Evolutionary conservation across 1,140 invertebrate genomes (phyloP), one percentile per base, ranked within the genome.

Genomic region (Paraescarpia echinospica): DNA sequence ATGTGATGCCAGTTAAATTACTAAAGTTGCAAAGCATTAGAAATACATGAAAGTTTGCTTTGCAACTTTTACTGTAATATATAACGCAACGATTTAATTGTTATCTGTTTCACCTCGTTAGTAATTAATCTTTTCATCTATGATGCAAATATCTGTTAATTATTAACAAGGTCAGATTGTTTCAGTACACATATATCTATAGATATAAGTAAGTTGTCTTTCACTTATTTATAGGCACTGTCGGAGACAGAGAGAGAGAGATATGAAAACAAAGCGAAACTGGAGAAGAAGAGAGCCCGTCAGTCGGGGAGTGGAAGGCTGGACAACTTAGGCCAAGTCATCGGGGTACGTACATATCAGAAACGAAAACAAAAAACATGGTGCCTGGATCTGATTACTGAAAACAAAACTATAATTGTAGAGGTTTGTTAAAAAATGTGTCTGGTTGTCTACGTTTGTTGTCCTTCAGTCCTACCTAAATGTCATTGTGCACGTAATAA

Each of bases 241-340:
- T 93, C 94, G 41, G 94, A 95, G 27, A 93, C 93, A 91, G 95
- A 95, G 33, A 95, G 94, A 41, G 93, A 93, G 34, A 92, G 94
- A 34, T 95, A 93, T 94, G 95, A 95, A 91, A 92, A 92, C 4
- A 95, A 94, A 93, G 94, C 95, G 5, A 95, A 94, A 91, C 93
- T 94, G 35, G 94, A 94, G 33, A 95, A 95, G 91, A 93, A 92
- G 1, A 93, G 93, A 14, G 95, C 94, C 18, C 91, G 90, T 2
- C 93, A 93, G 34, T 94, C 94, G 0, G 94, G 95, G 88, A 92
- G 92, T 90, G 94, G 93, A 34, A 93, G 93, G 91, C 88, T 93
- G 90, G 95, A 95, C 77, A 95, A 94, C 91, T 48, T 93, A 0
- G 94, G 94, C 22, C 94, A 95, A 34, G 92, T 95, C 27, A 92